These are phyloP conservation scores for Palloptera scutellata DNA, from an alignment of 2,888 invertebrate genomes.

Conservation along the genomic window DNA sequence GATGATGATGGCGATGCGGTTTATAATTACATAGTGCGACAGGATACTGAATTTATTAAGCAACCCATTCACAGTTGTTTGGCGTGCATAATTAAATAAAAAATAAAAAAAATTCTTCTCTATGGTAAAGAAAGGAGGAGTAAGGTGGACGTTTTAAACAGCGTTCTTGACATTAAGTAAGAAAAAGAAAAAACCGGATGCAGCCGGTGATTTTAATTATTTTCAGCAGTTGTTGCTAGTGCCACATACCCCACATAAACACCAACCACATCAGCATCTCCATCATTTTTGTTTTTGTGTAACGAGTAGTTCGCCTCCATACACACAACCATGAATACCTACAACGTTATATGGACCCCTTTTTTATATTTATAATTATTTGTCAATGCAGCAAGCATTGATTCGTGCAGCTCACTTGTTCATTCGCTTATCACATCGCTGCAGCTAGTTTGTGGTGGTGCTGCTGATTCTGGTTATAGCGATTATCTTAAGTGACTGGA, in stretches of 20 bases:
- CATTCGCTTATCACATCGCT: slow-evolving; percentile 9
- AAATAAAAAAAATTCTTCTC: neutral
- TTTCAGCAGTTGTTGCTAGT: slow-evolving; percentile 12
- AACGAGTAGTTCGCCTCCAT: neutral
- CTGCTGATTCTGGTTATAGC: slow-evolving; percentile 1
- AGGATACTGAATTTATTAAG: slow-evolving; percentile 25
- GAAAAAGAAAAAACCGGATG: slow-evolving; percentile 23
- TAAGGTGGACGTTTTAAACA: slow-evolving; percentile 8
- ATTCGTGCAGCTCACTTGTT: neutral
- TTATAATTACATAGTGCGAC: slow-evolving; percentile 15
- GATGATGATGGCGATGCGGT: neutral
- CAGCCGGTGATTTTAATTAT: slow-evolving; percentile 26
- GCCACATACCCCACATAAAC: slow-evolving; percentile 5
- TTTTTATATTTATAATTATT: slow-evolving; percentile 30
- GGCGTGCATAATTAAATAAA: slow-evolving; percentile 25
- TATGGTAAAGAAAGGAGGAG: slow-evolving; percentile 10
- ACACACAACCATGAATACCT: neutral
- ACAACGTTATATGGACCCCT: slow-evolving; percentile 10
- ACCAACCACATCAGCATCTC: neutral
- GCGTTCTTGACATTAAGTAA: neutral
- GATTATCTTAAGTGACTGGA: slow-evolving; percentile 21
- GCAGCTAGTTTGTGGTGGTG: neutral
- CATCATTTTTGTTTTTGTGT: neutral
- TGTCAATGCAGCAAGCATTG: slow-evolving; percentile 32
- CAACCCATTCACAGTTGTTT: slow-evolving; percentile 15